Evolutionary conservation across 2,797 vertebrate species (phyloP), one percentile per base, ranked within the genome.

Genomic region (Argya squamiceps): DNA sequence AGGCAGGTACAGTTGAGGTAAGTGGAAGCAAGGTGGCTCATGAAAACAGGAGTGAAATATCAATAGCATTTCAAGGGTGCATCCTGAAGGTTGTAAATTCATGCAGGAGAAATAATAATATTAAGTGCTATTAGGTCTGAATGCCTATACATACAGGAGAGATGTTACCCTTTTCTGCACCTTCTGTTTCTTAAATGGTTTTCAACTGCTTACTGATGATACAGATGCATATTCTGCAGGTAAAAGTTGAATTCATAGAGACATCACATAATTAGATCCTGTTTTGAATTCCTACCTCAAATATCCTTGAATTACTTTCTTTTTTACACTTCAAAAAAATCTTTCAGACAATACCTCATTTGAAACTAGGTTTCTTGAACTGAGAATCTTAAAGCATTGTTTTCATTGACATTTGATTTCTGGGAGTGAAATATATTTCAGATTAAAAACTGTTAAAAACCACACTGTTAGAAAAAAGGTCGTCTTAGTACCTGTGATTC

Each of bases 391-490:
- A 83, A 96, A 56, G 39, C 34, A 32, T 21, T 79, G 64, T 62
- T 94, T 93, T 84, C 23, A 24, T 3, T 89, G 64, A 55, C 18
- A 65, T 75, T 94, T 88, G 59, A 44, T 95, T 93, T 92, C 60
- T 85, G 49, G 79, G 41, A 65, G 46, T 73, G 47, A 53, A 71
- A 7, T 49, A 15, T 49, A 37, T 87, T 87, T 92, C 41, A 70
- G 84, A 87, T 55, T 58, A 30, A 19, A 87, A 95, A 92, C 46
- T 21, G n/a, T n/a, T n/a, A n/a, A n/a, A n/a, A n/a, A n/a, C 23
- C 27, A 62, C 8, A 37, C 50, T 58, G 69, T 84, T 53, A 73
- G 84, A 88, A 92, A 64, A 86, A 74, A 37, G 4, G 30, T 69
- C 32, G 26, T 26, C 81, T 59, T 88, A 52, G 24, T 80, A 80